Evolutionary conservation across 2,113 vertebrate genomes (phyloP), one percentile per base, ranked within the genome.

Genomic region (Cacatua alba): DNA sequence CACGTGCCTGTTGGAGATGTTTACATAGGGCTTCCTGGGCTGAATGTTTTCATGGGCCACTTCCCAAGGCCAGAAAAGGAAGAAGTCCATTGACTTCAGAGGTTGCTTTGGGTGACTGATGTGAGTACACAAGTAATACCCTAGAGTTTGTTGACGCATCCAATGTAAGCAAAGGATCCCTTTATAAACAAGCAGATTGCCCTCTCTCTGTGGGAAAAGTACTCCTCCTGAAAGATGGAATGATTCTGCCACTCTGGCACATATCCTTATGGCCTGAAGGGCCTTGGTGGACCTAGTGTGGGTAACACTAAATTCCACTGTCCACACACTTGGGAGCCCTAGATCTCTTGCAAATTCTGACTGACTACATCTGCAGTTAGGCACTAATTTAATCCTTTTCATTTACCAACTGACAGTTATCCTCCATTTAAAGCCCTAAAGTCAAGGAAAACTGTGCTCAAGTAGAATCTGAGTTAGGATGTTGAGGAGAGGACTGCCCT

Each of bases 31-130:
- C 55, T 77, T 88, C 48, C 68, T 67, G 60, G 17, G 17, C 43
- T 82, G 67, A 65, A 39, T 46, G 7, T 67, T 89, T 86, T 83
- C 76, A 51, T 29, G 51, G 68, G 31, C 41, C n/a, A 46, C 20
- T 85, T 94, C 48, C 63, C 84, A 82, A 76, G 62, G 74, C 44
- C 46, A 43, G 68, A 94, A 74, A 62, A n/a, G 57, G 31, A 80
- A 78, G 49, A 46, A 63, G 33, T 63, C 71, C 46, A 13, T 55
- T 93, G 71, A 67, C n/a, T 94, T 92, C 71, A 82, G 53, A 44
- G 20, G 1, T 77, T 63, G 67, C 49, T 86, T 64, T 51, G 44
- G 33, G 43, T 85, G 78, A 65, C 35, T 71, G 67, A 69, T 59
- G 11, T 29, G n/a, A 77, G 43, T 59, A 59, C 37, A 70, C 0